Evolutionary conservation across 2,888 invertebrate species (phyloP).

Genomic region (Gasteruption jaculator): DNA sequence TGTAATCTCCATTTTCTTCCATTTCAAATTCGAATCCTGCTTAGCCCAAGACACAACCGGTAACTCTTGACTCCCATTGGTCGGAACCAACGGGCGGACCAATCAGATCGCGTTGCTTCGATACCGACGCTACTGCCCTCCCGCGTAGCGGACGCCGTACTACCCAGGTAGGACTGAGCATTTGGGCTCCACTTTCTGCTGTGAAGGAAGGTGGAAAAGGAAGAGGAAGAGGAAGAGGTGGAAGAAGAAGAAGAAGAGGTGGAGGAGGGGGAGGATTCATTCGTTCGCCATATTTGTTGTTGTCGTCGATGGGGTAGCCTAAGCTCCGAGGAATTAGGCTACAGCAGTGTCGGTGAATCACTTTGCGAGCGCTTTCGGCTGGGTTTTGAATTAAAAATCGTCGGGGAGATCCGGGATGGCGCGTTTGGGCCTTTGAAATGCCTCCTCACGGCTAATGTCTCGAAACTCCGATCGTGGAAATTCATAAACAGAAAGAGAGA

Average conservation of each 20-base stretch:
- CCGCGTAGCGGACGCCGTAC: conserved; percentile 13
- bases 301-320: conserved; percentile 68
- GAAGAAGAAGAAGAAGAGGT: conserved; percentile 13
- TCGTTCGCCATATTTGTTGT: conserved; percentile 76
- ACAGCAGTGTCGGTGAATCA: conserved; percentile 21
- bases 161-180: too few relatives aligned
- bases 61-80: too few relatives aligned
- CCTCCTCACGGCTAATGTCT: too few relatives aligned
- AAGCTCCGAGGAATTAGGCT: conserved; percentile 18
- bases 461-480: too few relatives aligned
- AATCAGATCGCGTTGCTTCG: background rate
- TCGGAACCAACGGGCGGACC: background rate
- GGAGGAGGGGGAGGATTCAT: conserved; percentile 29
- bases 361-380: conserved; percentile 12
- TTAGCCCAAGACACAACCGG: too few relatives aligned
- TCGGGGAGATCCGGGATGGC: conserved; percentile 13
- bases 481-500: conserved; percentile 7
- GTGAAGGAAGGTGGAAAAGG: conserved; percentile 23
- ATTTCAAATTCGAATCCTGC: too few relatives aligned
- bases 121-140: background rate
- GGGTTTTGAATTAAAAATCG: conserved; percentile 16
- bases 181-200: conserved; percentile 24
- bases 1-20: too few relatives aligned
- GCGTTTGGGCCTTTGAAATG: conserved; percentile 6
- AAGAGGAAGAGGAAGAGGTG: conserved; percentile 24